phyloP scores from a whole-genome alignment of 2,113 vertebrate species.

The Ictidomys tridecemlineatus region DNA sequence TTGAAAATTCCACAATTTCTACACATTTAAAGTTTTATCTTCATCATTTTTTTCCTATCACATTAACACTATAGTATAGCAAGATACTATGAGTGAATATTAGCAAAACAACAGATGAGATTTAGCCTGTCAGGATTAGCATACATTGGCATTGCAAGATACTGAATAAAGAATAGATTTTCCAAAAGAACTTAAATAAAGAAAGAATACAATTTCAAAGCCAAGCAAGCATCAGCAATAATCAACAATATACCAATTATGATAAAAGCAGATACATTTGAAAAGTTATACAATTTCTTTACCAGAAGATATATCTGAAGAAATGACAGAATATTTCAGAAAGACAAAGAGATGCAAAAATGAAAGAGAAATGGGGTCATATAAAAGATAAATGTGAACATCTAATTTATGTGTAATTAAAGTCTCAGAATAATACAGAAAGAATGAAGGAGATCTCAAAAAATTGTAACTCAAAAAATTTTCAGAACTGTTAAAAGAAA shows the following conservation, averaged over 20 bases:
- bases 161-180: not conserved
- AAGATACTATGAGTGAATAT: not conserved
- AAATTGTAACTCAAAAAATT: not conserved
- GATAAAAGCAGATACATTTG: not conserved
- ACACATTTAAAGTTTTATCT: not conserved
- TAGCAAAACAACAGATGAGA: not conserved
- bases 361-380: not conserved
- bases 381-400: not conserved
- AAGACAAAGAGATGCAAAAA: not conserved
- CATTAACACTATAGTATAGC: not conserved
- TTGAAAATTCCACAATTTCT: not conserved
- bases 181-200: not conserved
- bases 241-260: not conserved
- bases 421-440: not conserved
- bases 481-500: not conserved
- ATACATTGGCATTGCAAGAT: not conserved
- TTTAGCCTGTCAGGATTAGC: not conserved
- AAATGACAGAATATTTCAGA: not conserved
- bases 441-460: not conserved
- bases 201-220: not conserved
- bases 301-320: not conserved
- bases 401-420: not conserved
- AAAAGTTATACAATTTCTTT: not conserved
- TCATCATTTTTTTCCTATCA: not conserved
- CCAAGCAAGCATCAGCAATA: not conserved